These are phyloP conservation scores for Terrapene triunguis DNA, from an alignment of 2,113 vertebrate genomes.

Conservation along the genomic window DNA sequence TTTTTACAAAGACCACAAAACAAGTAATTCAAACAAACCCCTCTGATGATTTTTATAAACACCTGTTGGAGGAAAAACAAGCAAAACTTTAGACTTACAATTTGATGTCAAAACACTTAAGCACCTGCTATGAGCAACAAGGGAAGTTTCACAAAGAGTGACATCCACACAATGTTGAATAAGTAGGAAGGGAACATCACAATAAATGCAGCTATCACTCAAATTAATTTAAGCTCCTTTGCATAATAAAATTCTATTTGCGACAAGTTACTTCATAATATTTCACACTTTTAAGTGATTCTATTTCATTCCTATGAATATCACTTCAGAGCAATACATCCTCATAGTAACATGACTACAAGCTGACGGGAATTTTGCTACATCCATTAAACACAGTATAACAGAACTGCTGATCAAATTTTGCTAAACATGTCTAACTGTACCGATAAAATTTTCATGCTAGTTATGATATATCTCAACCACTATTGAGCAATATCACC, in stretches of 20 bases:
- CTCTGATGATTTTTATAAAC: background rate
- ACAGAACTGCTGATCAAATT: background rate
- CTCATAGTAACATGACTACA: background rate
- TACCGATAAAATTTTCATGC: accelerated
- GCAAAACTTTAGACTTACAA: background rate
- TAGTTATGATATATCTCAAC: background rate
- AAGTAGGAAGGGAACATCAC: background rate
- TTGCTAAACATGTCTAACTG: background rate
- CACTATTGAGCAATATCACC: background rate
- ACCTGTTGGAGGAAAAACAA: background rate
- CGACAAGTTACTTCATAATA: background rate
- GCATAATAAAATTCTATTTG: background rate
- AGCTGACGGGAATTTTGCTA: background rate
- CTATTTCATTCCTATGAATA: background rate
- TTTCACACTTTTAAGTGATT: background rate
- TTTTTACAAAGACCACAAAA: background rate
- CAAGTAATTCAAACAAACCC: background rate
- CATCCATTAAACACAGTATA: background rate
- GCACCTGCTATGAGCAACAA: background rate
- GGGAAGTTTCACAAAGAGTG: background rate
- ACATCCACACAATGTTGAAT: background rate
- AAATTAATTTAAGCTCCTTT: background rate
- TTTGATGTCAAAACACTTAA: background rate
- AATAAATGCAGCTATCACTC: background rate
- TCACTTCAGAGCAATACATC: background rate